phyloP scores from a whole-genome alignment of 2,888 invertebrate species.

The Serripes groenlandicus region DNA sequence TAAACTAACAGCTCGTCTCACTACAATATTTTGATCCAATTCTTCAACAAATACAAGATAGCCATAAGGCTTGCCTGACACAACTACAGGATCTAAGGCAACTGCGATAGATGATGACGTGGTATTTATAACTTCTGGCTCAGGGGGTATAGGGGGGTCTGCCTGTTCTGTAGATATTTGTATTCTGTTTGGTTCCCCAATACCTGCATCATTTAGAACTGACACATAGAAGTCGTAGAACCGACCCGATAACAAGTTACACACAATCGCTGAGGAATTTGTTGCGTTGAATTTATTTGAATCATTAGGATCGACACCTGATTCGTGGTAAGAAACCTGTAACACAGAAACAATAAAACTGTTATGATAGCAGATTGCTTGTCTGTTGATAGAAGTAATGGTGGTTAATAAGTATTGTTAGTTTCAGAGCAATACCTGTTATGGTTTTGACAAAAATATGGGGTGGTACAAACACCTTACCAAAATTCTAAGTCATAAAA shows the following conservation, averaged over 20 bases:
- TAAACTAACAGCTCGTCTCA: constrained; percentile 82
- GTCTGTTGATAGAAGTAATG: too few relatives aligned
- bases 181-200: constrained; percentile 88
- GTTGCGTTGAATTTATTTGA: constrained; percentile 14
- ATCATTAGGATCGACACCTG: not conserved
- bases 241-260: constrained; percentile 91
- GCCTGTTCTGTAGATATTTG: constrained; percentile 91
- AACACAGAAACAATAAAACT: constrained; percentile 15
- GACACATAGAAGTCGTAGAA: constrained; percentile 91
- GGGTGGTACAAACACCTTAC: too few relatives aligned
- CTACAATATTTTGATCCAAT: constrained; percentile 84
- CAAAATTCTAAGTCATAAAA: too few relatives aligned
- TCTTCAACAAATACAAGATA: constrained; percentile 92
- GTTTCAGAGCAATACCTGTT: too few relatives aligned
- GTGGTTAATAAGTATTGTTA: too few relatives aligned
- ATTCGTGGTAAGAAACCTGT: constrained; percentile 57
- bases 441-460: too few relatives aligned
- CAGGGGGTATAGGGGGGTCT: constrained; percentile 90
- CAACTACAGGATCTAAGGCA: constrained; percentile 90
- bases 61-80: constrained; percentile 91
- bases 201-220: constrained; percentile 88
- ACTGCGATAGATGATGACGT: constrained; percentile 90
- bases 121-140: constrained; percentile 90
- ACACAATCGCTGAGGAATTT: constrained; percentile 76
- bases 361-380: too few relatives aligned